Evolutionary conservation across 2,888 invertebrate genomes (phyloP), one percentile per base, ranked within the genome.

Genomic region (Zygaena filipendulae): DNA sequence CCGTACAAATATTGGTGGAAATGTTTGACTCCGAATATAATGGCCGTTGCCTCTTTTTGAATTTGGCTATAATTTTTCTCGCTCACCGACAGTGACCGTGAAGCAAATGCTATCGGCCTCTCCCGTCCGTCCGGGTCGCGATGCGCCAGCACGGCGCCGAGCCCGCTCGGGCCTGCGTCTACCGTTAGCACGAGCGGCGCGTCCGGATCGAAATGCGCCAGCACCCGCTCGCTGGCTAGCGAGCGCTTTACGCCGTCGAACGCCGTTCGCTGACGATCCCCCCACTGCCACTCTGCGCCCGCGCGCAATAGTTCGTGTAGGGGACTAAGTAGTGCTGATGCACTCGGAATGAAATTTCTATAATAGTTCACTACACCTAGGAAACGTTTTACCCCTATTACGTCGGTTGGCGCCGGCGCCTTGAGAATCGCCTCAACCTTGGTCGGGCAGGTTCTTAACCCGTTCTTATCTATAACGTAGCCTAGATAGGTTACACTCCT

Each of bases 1-100:
- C 39, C 42, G 11, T 35, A 42, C 8, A 38, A 13, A 11, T 42
- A 39, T 13, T 40, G 38, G 11, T 42, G 39, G 13, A 40, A 42
- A n/a, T 31, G 26, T 28, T 35, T 38, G 3, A 39, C 27, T 2
- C 30, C 34, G 21, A 36, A 39, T 11, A 39, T 26, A 11, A 39
- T 36, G n/a, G 39, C 35, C 10, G 38, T 32, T 2, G 40, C 42
- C 23, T 43, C 42, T 18, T 43, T 38, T 7, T 39, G 37, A 4
- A 42, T 28, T 12, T 38, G 40, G 8, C 36, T 38, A 23, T 38
- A 38, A 22, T 38, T 37, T 7, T 16, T 20, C 10, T 38, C 40
- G 20, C 33, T 35, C 0, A 22, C 24, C 6, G 33, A 23, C 9
- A 43, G 14, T 2, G 39, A 38, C 3, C 42, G 11, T 1, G 42